phyloP scores from a whole-genome alignment of 2,113 vertebrate genomes.

The Tupaia tana region DNA sequence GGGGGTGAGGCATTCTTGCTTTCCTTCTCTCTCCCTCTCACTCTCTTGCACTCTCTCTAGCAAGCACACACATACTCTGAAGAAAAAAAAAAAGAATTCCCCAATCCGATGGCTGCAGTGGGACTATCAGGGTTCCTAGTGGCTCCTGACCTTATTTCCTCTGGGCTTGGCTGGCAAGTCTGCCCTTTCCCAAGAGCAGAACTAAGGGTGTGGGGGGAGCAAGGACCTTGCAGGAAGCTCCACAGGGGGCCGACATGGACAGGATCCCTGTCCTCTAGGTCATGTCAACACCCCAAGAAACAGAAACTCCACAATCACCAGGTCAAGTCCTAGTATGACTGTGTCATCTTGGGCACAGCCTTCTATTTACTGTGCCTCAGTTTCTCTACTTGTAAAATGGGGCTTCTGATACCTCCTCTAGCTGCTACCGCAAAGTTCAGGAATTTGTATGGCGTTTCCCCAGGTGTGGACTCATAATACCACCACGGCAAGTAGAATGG shows the following conservation, averaged over 20 bases:
- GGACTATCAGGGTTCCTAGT: neutral
- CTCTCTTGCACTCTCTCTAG: too few species aligned
- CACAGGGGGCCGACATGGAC: accelerated
- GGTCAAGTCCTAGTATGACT: neutral
- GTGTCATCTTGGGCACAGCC: neutral
- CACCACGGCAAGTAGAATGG: accelerated
- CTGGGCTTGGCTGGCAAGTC: neutral
- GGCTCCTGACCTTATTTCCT: neutral
- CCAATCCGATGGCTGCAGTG: accelerated
- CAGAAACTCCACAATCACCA: neutral
- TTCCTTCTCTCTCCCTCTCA: too few species aligned
- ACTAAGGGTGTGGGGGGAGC: accelerated
- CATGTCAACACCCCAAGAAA: neutral
- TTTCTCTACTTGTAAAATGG: neutral
- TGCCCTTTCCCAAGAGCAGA: neutral
- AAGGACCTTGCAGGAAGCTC: neutral
- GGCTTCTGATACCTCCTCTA: neutral
- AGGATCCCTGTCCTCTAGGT: neutral
- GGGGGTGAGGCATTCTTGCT: too few species aligned
- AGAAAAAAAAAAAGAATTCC: too few species aligned
- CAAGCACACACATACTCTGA: too few species aligned
- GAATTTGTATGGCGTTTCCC: too few species aligned
- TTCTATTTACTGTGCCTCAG: neutral
- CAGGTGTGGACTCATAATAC: neutral
- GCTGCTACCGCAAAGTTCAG: neutral